phyloP scores from a whole-genome alignment of 2,113 vertebrate species.

The Lutjanus erythropterus region DNA sequence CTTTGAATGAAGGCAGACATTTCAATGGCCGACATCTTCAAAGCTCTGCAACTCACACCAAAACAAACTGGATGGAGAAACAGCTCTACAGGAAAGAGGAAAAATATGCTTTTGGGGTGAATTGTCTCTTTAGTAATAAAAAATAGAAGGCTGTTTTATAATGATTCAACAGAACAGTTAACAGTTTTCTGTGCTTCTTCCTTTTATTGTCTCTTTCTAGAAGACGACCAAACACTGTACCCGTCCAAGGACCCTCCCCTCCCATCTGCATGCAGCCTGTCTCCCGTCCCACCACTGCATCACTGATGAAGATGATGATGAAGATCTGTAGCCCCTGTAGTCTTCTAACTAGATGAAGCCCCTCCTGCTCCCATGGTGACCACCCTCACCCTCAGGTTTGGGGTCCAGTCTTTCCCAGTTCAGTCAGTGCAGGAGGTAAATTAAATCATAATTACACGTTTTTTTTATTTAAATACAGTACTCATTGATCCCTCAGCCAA shows the following conservation, averaged over 20 bases:
- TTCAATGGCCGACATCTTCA: too few relatives aligned
- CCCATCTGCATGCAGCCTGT: constrained; percentile 77
- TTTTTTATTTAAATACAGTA: constrained; percentile 30
- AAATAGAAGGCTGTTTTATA: too few relatives aligned
- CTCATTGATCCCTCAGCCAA: neutral
- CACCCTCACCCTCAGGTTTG: constrained; percentile 46
- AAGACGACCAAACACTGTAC: constrained; percentile 78
- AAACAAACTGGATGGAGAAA: too few relatives aligned
- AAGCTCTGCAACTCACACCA: too few relatives aligned
- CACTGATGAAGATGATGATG: constrained; percentile 64
- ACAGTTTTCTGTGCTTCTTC: neutral
- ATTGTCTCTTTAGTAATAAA: too few relatives aligned
- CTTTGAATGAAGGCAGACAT: too few relatives aligned
- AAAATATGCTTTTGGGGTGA: too few relatives aligned
- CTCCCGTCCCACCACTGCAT: constrained; percentile 52
- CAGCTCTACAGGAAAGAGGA: too few relatives aligned
- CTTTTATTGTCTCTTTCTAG: constrained; percentile 53
- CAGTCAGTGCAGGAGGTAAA: constrained; percentile 23
- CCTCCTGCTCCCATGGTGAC: constrained; percentile 50
- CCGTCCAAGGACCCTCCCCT: constrained; percentile 35
- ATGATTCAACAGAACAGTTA: neutral
- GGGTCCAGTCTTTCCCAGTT: constrained; percentile 55
- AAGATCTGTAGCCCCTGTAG: constrained; percentile 72
- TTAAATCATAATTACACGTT: neutral
- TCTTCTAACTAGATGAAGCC: constrained; percentile 65